Evolutionary conservation across 2,888 invertebrate genomes (phyloP).

Genomic region (Apamea crenata): DNA sequence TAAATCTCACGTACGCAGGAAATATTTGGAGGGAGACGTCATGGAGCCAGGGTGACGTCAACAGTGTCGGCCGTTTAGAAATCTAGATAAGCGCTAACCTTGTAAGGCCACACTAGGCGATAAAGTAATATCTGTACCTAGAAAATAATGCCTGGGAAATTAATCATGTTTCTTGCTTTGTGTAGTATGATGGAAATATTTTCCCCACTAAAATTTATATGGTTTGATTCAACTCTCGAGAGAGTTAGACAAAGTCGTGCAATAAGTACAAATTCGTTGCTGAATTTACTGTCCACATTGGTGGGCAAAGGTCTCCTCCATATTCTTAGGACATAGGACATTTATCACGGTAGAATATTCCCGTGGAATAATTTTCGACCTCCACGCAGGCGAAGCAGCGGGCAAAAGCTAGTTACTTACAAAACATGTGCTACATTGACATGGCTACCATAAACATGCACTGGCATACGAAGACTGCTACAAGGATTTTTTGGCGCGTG

Average conservation of each 20-base stretch:
- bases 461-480: background rate
- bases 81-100: constrained; percentile 53
- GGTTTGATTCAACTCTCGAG: no score
- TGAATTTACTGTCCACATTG: no score
- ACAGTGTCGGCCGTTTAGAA: constrained; percentile 12
- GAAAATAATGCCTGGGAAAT: constrained; percentile 3
- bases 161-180: background rate
- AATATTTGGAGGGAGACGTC: constrained; percentile 45
- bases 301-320: background rate
- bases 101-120: constrained; percentile 39
- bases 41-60: constrained; percentile 48
- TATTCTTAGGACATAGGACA: background rate
- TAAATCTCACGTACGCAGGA: constrained; percentile 65
- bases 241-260: no score
- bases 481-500: background rate
- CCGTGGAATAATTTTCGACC: background rate
- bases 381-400: background rate
- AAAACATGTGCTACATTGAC: background rate
- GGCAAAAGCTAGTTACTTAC: background rate
- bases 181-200: no score
- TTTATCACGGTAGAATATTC: background rate
- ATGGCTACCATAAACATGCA: background rate
- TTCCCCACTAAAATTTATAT: no score
- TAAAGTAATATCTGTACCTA: constrained; percentile 18
- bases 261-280: no score